Evolutionary conservation across 2,888 invertebrate species (phyloP).

Genomic region (Leucophenga montana): DNA sequence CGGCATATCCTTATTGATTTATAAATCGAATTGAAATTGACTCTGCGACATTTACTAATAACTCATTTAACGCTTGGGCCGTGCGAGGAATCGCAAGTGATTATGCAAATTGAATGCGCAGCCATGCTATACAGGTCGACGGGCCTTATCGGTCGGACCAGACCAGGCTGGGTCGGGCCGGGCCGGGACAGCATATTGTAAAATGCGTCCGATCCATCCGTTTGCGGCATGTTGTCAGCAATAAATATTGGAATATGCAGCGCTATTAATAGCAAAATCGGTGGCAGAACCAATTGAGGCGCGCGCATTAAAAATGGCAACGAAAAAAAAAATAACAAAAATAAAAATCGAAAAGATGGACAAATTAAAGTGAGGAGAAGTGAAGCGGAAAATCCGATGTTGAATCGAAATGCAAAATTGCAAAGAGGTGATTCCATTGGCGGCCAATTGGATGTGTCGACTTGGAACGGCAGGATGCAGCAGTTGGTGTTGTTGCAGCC

Average conservation of each 20-base stretch:
- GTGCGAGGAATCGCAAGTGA: slow-evolving; percentile 67
- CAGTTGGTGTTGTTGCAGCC: too few relatives aligned
- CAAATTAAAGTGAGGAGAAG: too few relatives aligned
- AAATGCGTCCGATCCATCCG: slow-evolving; percentile 1
- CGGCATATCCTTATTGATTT: slow-evolving; percentile 66
- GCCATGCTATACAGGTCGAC: too few relatives aligned
- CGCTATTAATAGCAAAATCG: slow-evolving; percentile 9
- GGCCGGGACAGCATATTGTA: slow-evolving; percentile 1
- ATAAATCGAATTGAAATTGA: slow-evolving; percentile 64
- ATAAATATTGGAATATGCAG: slow-evolving; percentile 19
- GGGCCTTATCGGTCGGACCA: background rate
- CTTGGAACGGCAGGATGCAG: too few relatives aligned
- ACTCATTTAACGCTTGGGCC: slow-evolving; percentile 67
- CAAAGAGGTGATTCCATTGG: background rate
- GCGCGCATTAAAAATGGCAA: slow-evolving; percentile 5
- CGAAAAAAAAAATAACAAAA: slow-evolving; percentile 3
- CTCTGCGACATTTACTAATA: slow-evolving; percentile 62
- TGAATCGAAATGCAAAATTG: slow-evolving; percentile 13
- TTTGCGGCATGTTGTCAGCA: background rate
- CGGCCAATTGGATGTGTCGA: background rate
- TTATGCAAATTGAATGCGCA: slow-evolving; percentile 64
- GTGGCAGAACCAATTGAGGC: slow-evolving; percentile 16
- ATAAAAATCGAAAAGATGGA: slow-evolving; percentile 1
- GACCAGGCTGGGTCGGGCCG: background rate
- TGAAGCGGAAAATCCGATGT: background rate